Conservation (phyloP, 1,140 invertebrate species). For the Philaenus spumarius region DNA sequence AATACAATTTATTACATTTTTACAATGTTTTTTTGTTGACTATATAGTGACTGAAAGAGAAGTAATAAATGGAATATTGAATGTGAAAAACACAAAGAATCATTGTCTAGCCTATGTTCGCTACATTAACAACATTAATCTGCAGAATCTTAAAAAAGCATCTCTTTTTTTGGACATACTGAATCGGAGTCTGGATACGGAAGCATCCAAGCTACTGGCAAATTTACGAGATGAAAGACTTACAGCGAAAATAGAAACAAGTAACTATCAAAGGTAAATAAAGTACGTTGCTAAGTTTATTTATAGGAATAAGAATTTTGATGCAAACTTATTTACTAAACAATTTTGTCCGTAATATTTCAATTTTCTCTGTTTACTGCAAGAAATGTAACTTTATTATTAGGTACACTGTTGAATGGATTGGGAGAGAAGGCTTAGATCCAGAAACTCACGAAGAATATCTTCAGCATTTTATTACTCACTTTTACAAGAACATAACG, state of each 20-base stretch:
- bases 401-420: constrained; percentile 95
- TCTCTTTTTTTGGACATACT: constrained; percentile 92
- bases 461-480: constrained; percentile 88
- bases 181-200: constrained; percentile 87
- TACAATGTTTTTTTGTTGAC: too few species aligned
- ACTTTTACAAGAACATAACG: constrained; percentile 92
- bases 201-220: constrained; percentile 83
- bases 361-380: too few species aligned
- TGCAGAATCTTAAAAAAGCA: constrained; percentile 90
- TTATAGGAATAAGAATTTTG: not conserved
- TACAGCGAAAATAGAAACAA: constrained; percentile 78
- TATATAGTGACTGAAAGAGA: constrained; percentile 90
- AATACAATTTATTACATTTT: not conserved
- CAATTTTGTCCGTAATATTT: too few species aligned
- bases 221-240: constrained; percentile 84
- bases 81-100: constrained; percentile 92
- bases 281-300: not conserved
- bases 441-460: constrained; percentile 91
- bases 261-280: constrained; percentile 75
- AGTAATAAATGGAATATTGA: constrained; percentile 91
- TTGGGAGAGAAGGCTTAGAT: constrained; percentile 89
- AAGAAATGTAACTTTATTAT: too few species aligned
- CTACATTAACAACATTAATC: constrained; percentile 96
- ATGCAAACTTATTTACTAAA: constrained; percentile 26
- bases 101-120: constrained; percentile 94